Conservation (phyloP, 1,140 invertebrate genomes). For the Triops cancriformis region DNA sequence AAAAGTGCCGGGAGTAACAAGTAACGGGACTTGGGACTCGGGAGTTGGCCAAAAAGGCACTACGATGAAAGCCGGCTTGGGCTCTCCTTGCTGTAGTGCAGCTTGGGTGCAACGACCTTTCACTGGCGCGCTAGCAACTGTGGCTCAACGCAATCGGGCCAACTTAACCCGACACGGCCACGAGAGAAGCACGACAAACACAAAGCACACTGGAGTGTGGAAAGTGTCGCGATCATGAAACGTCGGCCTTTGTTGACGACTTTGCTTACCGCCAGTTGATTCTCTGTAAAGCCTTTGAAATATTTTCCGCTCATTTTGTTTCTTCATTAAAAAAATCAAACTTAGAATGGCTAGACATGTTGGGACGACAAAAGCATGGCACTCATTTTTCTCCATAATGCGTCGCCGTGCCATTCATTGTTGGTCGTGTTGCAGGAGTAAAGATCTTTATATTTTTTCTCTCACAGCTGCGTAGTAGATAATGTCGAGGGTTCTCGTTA, state of each 20-base stretch:
- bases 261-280: background rate
- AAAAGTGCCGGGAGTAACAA: constrained; percentile 11
- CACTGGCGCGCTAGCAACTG: background rate
- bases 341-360: background rate
- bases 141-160: background rate
- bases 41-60: background rate
- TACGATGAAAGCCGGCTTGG: background rate
- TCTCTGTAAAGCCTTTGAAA: background rate
- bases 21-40: background rate
- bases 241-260: background rate
- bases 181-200: background rate
- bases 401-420: background rate
- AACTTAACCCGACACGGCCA: background rate
- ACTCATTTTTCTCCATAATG: background rate
- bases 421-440: background rate
- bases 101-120: constrained; percentile 5
- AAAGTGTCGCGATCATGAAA: background rate
- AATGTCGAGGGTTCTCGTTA: background rate
- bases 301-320: too few relatives aligned
- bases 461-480: background rate
- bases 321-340: too few relatives aligned
- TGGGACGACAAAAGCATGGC: background rate
- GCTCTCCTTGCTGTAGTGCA: background rate
- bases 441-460: background rate
- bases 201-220: background rate